Evolutionary conservation across 2,888 invertebrate genomes (phyloP), one percentile per base, ranked within the genome.

Genomic region (Tenthredo amoena): DNA sequence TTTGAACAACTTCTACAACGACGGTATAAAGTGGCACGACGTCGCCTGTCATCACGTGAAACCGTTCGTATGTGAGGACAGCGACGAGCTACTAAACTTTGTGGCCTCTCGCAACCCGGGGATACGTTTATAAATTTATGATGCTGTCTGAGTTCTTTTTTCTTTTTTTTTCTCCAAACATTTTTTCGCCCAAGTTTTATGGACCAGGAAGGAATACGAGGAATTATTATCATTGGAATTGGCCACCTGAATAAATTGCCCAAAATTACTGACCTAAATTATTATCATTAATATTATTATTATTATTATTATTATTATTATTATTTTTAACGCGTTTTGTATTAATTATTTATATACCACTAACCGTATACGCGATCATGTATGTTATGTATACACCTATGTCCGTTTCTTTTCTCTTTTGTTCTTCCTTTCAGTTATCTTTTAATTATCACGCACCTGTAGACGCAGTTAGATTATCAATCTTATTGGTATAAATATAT

Each of bases 41-140:
- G 98, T 98, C 79, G 98, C 98, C 87, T 98, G 98, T 92, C 98
- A 98, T 92, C 98, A 98, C 93, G 96, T 96, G 92, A 98, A 98
- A 93, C 96, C 98, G 0, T 97, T 97, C 94, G 97, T 98, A 43
- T 98, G 98, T 93, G 98, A 98, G 94, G 98, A 98, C 95, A 97
- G 97, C 93, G 98, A 98, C 91, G 97, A 98, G 93, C 95, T 98
- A 31, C 95, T 98, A 91, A 97, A 97, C 95, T 98, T 98, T 94
- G 98, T 98, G 86, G 97, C 97, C 91, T 97, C 97, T 85, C 96
- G 98, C 93, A 98, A 98, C 94, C 97, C 97, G 81, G 96, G 96
- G 91, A 96, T 97, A 90, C 97, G 98, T 93, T 95, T 98, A 90
- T 65, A 40, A 77, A 40, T 62, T 79, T 58, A 40, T 21, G 12